phyloP scores from a whole-genome alignment of 23 tunicate genomes.

The Trididemnum clinides region DNA sequence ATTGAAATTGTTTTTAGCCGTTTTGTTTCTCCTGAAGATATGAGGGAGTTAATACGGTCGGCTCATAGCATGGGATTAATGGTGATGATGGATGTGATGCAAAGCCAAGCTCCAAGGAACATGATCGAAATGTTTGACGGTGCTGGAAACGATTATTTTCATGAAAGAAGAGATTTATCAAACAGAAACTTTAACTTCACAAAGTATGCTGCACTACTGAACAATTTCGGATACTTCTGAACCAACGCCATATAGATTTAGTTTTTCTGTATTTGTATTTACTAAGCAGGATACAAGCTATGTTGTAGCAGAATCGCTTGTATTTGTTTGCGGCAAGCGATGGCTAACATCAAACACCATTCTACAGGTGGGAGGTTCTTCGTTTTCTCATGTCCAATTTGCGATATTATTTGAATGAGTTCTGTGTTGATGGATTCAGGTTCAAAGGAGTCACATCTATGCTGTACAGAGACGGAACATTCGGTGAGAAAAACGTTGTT shows the following conservation, averaged over 20 bases:
- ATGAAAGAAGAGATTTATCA: slow-evolving; percentile 50
- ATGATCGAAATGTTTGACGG: slow-evolving; percentile 77
- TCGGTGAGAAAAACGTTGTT: slow-evolving; percentile 7
- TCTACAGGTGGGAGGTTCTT: slow-evolving; percentile 77
- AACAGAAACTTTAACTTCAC: neutral
- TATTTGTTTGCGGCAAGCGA: no score
- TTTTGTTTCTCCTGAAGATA: slow-evolving; percentile 81
- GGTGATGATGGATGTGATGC: slow-evolving; percentile 87
- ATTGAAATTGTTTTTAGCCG: slow-evolving; percentile 44
- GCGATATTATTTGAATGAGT: slow-evolving; percentile 78
- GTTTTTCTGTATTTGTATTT: no score
- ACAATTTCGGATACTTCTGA: neutral
- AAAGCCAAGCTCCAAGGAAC: slow-evolving; percentile 73
- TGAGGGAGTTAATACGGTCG: slow-evolving; percentile 58
- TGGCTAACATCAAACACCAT: neutral
- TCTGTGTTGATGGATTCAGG: slow-evolving; percentile 80
- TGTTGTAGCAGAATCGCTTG: no score
- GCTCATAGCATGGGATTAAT: slow-evolving; percentile 84
- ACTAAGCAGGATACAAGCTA: no score
- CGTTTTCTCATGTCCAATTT: slow-evolving; percentile 81
- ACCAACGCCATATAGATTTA: no score
- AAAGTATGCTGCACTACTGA: neutral
- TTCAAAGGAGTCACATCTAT: slow-evolving; percentile 82
- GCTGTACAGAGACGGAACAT: slow-evolving; percentile 67
- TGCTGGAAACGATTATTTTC: slow-evolving; percentile 41